phyloP scores from a whole-genome alignment of 2,888 invertebrate species.

The Cabera pusaria region DNA sequence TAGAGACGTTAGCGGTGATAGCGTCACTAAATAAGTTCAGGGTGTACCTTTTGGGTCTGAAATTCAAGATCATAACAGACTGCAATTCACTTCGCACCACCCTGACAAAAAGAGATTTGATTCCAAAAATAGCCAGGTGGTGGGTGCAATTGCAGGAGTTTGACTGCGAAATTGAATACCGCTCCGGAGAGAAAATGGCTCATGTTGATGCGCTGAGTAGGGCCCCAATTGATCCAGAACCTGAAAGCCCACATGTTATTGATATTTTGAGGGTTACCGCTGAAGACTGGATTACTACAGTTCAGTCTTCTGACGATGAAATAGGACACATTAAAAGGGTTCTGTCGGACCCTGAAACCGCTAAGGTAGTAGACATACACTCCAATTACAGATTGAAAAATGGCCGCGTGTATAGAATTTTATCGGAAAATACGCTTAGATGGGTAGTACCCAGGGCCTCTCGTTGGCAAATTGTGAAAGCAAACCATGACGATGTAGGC shows the following conservation, averaged over 20 bases:
- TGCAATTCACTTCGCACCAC: not conserved
- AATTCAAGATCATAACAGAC: constrained; percentile 3
- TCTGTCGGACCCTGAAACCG: no score
- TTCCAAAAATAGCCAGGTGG: constrained; percentile 1
- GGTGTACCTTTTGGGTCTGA: not conserved
- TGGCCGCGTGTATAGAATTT: constrained; percentile 1
- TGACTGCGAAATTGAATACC: no score
- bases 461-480: constrained; percentile 3
- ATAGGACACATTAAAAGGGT: no score
- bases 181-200: not conserved
- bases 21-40: not conserved
- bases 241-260: not conserved
- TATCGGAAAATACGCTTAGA: not conserved
- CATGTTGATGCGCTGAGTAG: constrained; percentile 4
- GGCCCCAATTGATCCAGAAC: constrained; percentile 5
- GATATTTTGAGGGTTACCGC: constrained; percentile 4
- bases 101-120: not conserved
- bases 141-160: not conserved
- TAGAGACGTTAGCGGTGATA: constrained; percentile 2
- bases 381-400: not conserved
- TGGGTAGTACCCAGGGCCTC: constrained; percentile 13
- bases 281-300: constrained; percentile 8
- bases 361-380: no score
- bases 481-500: not conserved
- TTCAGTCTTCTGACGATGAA: no score